Base-by-base conservation (phyloP, 2,888 invertebrate genomes). In the Drosophila lutescens region DNA sequence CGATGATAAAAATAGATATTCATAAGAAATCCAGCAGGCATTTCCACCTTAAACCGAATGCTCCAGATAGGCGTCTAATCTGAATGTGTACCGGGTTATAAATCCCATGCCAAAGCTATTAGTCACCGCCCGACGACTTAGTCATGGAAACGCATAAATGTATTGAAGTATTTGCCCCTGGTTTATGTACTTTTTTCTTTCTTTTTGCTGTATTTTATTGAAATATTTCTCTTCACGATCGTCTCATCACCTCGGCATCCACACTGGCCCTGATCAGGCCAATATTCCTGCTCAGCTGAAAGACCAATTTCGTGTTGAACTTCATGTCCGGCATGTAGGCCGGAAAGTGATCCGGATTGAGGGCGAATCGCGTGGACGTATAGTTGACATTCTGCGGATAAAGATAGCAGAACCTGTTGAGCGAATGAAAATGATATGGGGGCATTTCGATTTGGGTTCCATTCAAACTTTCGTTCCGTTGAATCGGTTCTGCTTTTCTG, bases 321-420 rank as follows among this genome's bases (percentile, higher is more conserved):
- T 63, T 75, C 59, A 79, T 79, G 59, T 79, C 79, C 69, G 78
- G 72, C 74, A 77, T 81, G 62, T 69, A 65, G 57, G 73, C 51
- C 47, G 76, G 71, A 72, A 78, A 80, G 61, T 60, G 63, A 71
- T 80, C 62, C 53, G 74, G 75, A 86, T 80, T 77, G 58, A 77
- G 77, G 51, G 77, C 56, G 56, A 70, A 83, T 53, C 57, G 75
- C 32, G 55, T 63, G 47, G 69, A 56, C 17, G 62, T 75, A 36
- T 75, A 75, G 57, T 63, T 75, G 23, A 83, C 79, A 70, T 81
- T 56, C 79, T 83, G 84, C 55, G 61, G 44, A 47, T 32, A 15
- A 9, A 62, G 7, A 41, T 17, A 38, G 30, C 13, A 36, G 46
- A 47, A 47, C 36, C 36, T 40, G 47, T 36, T 43, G 2, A 20